Evolutionary conservation across 2,797 vertebrate genomes (phyloP).

Genomic region (Sebastolobus altivelis): DNA sequence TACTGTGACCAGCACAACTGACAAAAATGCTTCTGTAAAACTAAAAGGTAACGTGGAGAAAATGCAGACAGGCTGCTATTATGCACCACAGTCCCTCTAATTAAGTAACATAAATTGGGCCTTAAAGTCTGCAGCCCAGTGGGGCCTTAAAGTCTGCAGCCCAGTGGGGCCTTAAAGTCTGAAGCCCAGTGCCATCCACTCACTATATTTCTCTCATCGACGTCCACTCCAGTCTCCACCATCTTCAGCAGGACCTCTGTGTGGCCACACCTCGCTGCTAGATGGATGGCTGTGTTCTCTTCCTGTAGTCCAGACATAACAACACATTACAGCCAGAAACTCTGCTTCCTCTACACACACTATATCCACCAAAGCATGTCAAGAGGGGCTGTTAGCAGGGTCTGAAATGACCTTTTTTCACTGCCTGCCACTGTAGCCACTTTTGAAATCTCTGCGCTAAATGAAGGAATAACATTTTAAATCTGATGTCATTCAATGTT

Average conservation of each 20-base stretch:
- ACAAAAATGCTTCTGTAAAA: not conserved
- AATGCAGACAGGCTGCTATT: not conserved
- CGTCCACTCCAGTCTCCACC: conserved; percentile 81
- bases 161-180: no score
- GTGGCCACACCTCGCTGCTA: conserved; percentile 88
- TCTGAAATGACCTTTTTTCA: no score
- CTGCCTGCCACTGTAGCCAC: no score
- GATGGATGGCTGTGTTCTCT: conserved; percentile 89
- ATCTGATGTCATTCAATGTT: no score
- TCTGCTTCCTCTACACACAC: conserved; percentile 1
- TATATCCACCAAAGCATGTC: not conserved
- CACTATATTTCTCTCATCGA: conserved; percentile 88
- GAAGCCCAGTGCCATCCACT: conserved; percentile 61
- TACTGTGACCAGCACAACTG: not conserved
- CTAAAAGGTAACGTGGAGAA: not conserved
- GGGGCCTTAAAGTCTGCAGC: no score
- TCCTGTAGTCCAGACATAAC: conserved; percentile 78
- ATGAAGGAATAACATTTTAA: no score
- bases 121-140: not conserved
- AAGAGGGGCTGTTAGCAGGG: not conserved
- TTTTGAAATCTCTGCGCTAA: no score
- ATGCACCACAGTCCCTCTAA: not conserved
- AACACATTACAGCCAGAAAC: conserved; percentile 9
- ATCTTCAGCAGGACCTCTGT: conserved; percentile 85
- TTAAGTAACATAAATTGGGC: no score